Conservation (phyloP, 2,888 invertebrate genomes). For the Andrena bucephala region DNA sequence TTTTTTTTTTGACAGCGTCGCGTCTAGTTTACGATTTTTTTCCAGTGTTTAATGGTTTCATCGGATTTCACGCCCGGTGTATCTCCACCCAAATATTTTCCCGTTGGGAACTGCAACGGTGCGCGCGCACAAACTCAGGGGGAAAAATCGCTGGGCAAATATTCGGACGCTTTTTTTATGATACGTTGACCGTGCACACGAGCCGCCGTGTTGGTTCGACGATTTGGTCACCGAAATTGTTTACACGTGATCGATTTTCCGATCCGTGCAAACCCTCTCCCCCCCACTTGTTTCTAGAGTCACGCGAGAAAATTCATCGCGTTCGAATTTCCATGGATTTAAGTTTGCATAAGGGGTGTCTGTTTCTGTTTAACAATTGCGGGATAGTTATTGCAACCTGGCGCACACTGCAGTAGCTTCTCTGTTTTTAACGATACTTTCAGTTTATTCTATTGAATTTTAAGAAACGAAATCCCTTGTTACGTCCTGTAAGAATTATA, state of each 20-base stretch:
- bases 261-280: not conserved
- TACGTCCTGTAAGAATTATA: too few species aligned
- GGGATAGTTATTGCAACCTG: too few species aligned
- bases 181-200: slow-evolving; percentile 24
- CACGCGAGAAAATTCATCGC: not conserved
- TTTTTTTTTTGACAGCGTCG: not conserved
- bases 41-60: not conserved
- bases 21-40: slow-evolving; percentile 4
- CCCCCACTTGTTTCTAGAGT: not conserved
- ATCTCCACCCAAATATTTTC: slow-evolving; percentile 19
- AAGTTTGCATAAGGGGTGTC: not conserved
- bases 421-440: too few species aligned
- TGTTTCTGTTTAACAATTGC: not conserved
- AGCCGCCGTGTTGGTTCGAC: not conserved
- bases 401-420: too few species aligned
- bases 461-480: too few species aligned
- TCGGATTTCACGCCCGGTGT: slow-evolving; percentile 14
- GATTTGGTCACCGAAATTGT: slow-evolving; percentile 35
- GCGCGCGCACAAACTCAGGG: not conserved
- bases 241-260: slow-evolving; percentile 42
- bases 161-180: slow-evolving; percentile 27
- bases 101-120: not conserved
- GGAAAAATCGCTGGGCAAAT: slow-evolving; percentile 18
- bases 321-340: not conserved
- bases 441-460: too few species aligned